phyloP scores from a whole-genome alignment of 2,888 invertebrate genomes.

The Mythimna pallens region DNA sequence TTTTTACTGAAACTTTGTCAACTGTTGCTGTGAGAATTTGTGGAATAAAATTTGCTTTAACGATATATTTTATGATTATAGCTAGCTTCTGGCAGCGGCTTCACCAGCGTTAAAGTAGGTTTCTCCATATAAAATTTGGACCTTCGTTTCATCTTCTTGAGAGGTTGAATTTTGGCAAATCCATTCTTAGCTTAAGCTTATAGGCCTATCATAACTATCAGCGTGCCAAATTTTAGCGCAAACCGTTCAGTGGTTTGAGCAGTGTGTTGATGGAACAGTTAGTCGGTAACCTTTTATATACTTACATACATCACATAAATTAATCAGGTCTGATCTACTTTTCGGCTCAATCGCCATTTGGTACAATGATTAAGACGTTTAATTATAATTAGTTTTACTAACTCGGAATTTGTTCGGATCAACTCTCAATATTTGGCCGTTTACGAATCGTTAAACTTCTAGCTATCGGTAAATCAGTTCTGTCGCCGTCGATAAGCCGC shows the following conservation, averaged over 20 bases:
- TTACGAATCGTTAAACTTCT: slow-evolving; percentile 46
- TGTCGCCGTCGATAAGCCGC: slow-evolving; percentile 47
- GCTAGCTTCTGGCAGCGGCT: too few species aligned
- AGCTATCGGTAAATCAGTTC: slow-evolving; percentile 55
- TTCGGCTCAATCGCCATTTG: slow-evolving; percentile 18
- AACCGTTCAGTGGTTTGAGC: too few species aligned
- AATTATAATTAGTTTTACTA: slow-evolving; percentile 27
- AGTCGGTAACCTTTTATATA: too few species aligned
- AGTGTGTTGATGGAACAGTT: too few species aligned
- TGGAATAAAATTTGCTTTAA: not conserved
- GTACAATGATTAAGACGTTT: slow-evolving; percentile 29
- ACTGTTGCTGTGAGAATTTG: slow-evolving; percentile 15
- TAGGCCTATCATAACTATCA: too few species aligned
- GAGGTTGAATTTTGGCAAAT: too few species aligned
- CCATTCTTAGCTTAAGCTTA: too few species aligned
- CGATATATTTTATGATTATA: not conserved
- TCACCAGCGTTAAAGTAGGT: too few species aligned
- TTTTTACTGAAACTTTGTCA: slow-evolving; percentile 29
- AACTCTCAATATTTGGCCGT: slow-evolving; percentile 29
- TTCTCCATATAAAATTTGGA: too few species aligned
- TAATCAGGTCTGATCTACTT: slow-evolving; percentile 16
- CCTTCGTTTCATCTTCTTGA: too few species aligned
- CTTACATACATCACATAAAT: not conserved
- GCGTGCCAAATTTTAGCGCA: too few species aligned
- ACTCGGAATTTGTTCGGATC: slow-evolving; percentile 30